Conservation (phyloP, 2,113 vertebrate genomes). For the Illadopsis cleaveri region DNA sequence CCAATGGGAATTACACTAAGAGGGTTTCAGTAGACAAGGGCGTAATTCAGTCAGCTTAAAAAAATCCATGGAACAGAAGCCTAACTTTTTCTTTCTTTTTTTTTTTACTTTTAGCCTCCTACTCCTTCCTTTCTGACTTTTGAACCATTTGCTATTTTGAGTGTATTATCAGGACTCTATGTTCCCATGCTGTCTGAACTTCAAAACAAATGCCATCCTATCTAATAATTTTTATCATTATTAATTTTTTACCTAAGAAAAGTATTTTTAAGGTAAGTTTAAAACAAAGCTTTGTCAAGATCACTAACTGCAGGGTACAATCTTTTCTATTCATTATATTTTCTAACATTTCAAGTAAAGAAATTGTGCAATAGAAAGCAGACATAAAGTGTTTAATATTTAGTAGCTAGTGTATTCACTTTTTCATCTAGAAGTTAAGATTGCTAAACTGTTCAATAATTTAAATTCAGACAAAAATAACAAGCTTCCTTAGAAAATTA, state of each 20-base stretch:
- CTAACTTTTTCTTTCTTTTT: neutral
- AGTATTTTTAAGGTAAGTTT: conserved; percentile 27
- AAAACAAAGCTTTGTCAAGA: conserved; percentile 12
- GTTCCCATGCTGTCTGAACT: conserved; percentile 24
- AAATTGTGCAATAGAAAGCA: neutral
- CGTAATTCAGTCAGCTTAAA: conserved; percentile 59
- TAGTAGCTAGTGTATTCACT: neutral
- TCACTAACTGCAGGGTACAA: neutral
- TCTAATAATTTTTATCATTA: conserved; percentile 38
- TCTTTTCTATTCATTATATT: neutral
- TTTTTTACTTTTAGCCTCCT: conserved; percentile 1
- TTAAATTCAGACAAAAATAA: neutral
- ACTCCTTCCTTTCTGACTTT: conserved; percentile 22
- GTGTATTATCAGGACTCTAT: neutral
- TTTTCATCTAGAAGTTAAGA: neutral
- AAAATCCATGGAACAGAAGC: conserved; percentile 36
- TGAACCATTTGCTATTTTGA: conserved; percentile 11
- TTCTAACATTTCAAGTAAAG: neutral
- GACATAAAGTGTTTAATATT: neutral
- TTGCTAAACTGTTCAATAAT: neutral
- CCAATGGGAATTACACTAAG: conserved; percentile 55
- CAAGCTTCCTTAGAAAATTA: neutral
- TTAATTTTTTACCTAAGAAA: conserved; percentile 45
- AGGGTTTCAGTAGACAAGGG: conserved; percentile 61
- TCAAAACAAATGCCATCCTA: conserved; percentile 51